Percentiles rank a stretch among this genome's conserved stretches.
Evolutionary conservation across 2,113 vertebrate genomes (phyloP).

Genomic region (Lycaon pictus): DNA sequence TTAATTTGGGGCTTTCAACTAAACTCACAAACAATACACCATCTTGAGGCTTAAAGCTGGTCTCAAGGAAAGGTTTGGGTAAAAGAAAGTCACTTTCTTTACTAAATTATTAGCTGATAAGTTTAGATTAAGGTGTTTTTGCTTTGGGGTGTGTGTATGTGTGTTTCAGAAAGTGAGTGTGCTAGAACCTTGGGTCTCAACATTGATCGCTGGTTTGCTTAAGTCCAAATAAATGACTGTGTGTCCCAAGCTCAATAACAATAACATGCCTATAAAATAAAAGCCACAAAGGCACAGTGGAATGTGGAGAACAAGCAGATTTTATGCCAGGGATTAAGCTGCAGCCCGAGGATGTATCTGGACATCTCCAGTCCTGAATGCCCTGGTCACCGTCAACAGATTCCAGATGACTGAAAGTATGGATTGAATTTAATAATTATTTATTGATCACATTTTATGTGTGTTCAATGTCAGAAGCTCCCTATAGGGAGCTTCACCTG

Average conservation of each 20-base stretch:
- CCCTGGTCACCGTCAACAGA: background rate
- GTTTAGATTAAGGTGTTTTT: background rate
- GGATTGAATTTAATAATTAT: background rate
- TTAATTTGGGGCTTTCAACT: background rate
- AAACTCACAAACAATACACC: background rate
- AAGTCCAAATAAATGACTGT: slow-evolving; percentile 5
- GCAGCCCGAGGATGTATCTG: background rate
- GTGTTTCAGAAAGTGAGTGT: background rate
- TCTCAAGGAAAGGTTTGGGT: background rate
- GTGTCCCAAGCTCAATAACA: slow-evolving; percentile 25
- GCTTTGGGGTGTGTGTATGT: background rate
- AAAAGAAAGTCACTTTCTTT: background rate
- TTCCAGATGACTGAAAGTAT: background rate
- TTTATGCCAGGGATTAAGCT: slow-evolving; percentile 20
- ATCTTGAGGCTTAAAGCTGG: background rate
- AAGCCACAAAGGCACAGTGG: slow-evolving; percentile 52
- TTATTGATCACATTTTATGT: background rate
- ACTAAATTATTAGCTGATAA: slow-evolving; percentile 2
- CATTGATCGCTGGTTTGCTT: slow-evolving; percentile 53
- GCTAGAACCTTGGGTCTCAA: background rate
- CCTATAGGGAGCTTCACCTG: background rate
- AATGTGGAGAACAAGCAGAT: slow-evolving; percentile 39
- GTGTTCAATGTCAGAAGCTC: background rate
- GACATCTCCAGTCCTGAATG: background rate
- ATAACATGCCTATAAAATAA: slow-evolving; percentile 42